Evolutionary conservation across 1,140 invertebrate species (phyloP).

Genomic region (Wiebesia pumilae): DNA sequence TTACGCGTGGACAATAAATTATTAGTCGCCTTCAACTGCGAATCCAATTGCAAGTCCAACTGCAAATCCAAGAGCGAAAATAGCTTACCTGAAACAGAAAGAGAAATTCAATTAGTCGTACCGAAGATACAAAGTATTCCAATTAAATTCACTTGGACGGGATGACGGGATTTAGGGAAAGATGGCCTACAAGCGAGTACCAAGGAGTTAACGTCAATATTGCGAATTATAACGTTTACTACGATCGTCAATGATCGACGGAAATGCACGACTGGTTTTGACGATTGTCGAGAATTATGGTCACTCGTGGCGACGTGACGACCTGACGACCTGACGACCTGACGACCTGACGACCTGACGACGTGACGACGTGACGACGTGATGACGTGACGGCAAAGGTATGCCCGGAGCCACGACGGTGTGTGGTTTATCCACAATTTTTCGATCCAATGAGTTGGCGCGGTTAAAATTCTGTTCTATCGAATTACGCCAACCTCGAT

Average conservation of each 20-base stretch:
- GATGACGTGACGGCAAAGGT: background rate
- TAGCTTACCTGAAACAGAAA: constrained; percentile 45
- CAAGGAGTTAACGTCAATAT: background rate
- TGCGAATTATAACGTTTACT: too few species aligned
- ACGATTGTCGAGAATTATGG: constrained; percentile 34
- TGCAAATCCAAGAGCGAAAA: background rate
- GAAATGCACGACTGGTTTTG: constrained; percentile 55
- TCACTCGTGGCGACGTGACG: constrained; percentile 36
- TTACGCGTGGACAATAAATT: background rate
- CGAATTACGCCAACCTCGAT: background rate
- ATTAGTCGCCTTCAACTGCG: background rate
- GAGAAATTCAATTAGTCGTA: background rate
- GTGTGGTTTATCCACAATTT: background rate
- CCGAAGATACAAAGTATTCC: too few species aligned
- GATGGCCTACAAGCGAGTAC: too few species aligned
- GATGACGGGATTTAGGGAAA: too few species aligned
- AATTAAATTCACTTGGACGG: too few species aligned
- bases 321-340: too few species aligned
- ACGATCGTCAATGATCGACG: constrained; percentile 48
- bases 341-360: too few species aligned
- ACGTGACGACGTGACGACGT: too few species aligned
- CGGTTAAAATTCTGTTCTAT: background rate
- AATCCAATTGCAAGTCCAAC: too few species aligned
- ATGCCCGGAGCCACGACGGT: background rate
- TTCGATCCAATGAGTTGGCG: background rate